A percentile compares a stretch with the other conserved stretches of the same genome.
Conservation (phyloP, 2,797 vertebrate genomes). For the Centropyge bicolor region DNA sequence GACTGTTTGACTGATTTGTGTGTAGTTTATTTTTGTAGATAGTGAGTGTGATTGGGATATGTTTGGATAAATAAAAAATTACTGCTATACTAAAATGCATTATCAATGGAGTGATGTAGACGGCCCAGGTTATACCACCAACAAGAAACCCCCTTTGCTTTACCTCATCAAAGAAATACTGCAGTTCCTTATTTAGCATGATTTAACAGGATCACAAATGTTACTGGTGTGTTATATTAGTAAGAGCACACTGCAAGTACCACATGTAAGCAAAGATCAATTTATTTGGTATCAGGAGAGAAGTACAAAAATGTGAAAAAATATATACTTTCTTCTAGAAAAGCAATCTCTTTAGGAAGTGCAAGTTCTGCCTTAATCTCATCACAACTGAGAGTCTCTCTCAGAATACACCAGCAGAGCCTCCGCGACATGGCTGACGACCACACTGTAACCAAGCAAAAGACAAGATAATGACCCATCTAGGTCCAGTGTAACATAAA, state of each 20-base stretch:
- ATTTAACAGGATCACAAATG: background rate
- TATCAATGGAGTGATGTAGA: background rate
- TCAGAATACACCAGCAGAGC: constrained; percentile 89
- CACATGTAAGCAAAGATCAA: background rate
- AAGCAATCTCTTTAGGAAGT: constrained; percentile 33
- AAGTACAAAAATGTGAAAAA: constrained; percentile 45
- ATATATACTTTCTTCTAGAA: background rate
- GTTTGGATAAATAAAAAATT: constrained; percentile 36
- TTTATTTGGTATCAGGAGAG: constrained; percentile 47
- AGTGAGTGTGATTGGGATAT: no score
- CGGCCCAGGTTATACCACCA: background rate
- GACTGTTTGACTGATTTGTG: background rate
- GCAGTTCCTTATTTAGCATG: background rate
- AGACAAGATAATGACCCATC: background rate
- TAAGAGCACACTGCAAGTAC: background rate
- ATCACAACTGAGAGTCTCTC: constrained; percentile 68
- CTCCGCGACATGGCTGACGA: constrained; percentile 88
- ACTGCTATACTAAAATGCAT: background rate
- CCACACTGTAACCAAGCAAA: constrained; percentile 64
- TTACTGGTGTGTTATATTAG: background rate
- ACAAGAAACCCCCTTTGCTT: background rate
- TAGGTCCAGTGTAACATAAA: background rate
- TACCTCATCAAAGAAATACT: background rate
- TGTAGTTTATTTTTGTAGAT: background rate
- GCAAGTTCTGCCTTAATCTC: constrained; percentile 11